These are phyloP conservation scores for Panurus biarmicus DNA, from an alignment of 2,113 vertebrate genomes.

Conservation along the genomic window DNA sequence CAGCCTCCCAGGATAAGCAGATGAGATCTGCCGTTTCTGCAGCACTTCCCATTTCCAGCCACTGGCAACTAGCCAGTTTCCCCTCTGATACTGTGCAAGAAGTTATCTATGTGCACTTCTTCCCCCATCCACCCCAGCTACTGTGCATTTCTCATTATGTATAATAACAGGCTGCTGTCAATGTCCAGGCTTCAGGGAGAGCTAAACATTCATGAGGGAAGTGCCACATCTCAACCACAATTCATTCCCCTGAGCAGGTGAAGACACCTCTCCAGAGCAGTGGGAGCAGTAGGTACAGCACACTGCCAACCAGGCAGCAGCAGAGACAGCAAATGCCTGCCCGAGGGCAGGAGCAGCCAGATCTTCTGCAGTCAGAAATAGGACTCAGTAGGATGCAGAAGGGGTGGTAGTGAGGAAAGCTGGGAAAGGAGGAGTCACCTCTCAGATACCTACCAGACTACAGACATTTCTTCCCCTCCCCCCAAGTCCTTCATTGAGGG, in stretches of 20 bases:
- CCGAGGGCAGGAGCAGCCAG: background rate
- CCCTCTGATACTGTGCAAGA: background rate
- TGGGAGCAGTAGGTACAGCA: background rate
- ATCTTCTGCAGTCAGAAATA: background rate
- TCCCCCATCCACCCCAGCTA: background rate
- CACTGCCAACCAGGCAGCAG: background rate
- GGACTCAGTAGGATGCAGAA: background rate
- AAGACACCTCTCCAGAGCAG: background rate
- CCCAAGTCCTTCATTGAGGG: background rate
- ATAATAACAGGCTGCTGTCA: background rate
- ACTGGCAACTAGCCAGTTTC: background rate
- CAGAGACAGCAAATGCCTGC: background rate
- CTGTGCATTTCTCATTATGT: background rate
- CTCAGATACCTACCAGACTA: background rate
- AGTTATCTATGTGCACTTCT: background rate
- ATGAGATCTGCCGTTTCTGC: background rate
- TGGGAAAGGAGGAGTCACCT: background rate
- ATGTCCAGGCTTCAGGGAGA: background rate
- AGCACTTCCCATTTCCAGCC: background rate
- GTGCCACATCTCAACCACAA: background rate
- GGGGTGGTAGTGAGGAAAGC: background rate
- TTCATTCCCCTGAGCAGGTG: background rate
- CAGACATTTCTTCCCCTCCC: background rate
- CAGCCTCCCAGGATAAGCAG: constrained; percentile 6
- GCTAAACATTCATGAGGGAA: background rate